phyloP scores from a whole-genome alignment of 2,797 vertebrate species.

The Lutra lutra region DNA sequence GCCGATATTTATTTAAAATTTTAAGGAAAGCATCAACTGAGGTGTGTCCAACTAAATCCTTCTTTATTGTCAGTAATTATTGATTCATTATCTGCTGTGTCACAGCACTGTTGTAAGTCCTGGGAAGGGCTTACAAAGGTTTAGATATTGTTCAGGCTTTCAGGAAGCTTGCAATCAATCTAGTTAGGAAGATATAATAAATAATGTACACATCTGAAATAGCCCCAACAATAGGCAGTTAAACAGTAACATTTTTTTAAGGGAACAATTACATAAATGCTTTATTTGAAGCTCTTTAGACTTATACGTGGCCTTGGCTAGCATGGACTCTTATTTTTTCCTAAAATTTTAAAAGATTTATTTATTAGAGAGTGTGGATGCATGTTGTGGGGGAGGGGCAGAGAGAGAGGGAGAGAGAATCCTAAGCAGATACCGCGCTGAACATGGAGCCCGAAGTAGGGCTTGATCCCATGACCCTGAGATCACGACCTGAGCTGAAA shows the following conservation, averaged over 20 bases:
- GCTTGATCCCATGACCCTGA: neutral
- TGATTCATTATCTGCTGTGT: neutral
- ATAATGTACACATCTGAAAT: neutral
- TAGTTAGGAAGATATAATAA: neutral
- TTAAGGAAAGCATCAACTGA: conserved; percentile 25
- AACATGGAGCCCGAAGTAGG: neutral
- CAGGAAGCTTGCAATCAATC: conserved; percentile 9
- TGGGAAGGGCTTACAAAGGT: neutral
- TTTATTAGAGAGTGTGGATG: neutral
- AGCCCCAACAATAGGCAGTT: neutral
- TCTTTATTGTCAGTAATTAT: neutral
- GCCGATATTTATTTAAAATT: neutral
- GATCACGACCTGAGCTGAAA: neutral
- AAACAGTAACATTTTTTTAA: neutral
- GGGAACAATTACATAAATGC: neutral
- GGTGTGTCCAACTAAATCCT: conserved; percentile 12
- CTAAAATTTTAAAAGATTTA: neutral
- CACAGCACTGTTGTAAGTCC: neutral
- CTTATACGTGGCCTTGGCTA: conserved; percentile 20
- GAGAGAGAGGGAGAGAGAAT: neutral
- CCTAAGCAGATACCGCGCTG: neutral
- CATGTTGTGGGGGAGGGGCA: neutral
- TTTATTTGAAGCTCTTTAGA: conserved; percentile 26
- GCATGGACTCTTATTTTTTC: neutral
- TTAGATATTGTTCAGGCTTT: neutral